Conservation (phyloP, 1,140 invertebrate genomes). For the Aphidius gifuensis region DNA sequence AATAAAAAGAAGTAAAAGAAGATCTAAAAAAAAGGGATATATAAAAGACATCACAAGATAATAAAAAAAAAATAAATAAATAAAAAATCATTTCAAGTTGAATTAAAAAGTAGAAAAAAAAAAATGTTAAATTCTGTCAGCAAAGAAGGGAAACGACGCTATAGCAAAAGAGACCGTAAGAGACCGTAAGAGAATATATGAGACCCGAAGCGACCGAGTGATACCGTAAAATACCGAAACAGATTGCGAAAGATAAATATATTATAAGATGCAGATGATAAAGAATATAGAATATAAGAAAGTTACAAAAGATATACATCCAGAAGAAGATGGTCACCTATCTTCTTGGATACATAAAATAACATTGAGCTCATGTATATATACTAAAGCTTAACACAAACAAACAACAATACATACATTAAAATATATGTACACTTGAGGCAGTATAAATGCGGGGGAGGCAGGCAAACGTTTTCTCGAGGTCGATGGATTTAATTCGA, state of each 20-base stretch:
- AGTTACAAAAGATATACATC: slow-evolving; percentile 4
- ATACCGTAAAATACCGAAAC: neutral
- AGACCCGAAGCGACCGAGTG: too few species aligned
- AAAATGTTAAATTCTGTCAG: too few species aligned
- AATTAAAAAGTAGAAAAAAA: too few species aligned
- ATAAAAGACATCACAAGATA: too few species aligned
- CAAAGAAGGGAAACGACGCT: too few species aligned
- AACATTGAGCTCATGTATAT: slow-evolving; percentile 5
- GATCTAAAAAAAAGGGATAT: too few species aligned
- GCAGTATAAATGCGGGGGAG: slow-evolving; percentile 26
- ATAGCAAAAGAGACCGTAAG: too few species aligned
- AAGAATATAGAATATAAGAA: slow-evolving; percentile 19
- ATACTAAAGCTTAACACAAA: neutral
- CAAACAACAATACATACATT: slow-evolving; percentile 4
- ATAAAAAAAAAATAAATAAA: too few species aligned
- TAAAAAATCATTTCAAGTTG: too few species aligned
- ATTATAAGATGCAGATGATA: slow-evolving; percentile 13
- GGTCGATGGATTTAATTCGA: slow-evolving; percentile 44
- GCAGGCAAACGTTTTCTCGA: slow-evolving; percentile 29
- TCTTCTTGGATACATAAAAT: neutral
- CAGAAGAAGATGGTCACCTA: slow-evolving; percentile 9
- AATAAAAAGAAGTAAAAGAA: too few species aligned
- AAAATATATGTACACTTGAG: neutral
- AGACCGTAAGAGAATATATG: too few species aligned
- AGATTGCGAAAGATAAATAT: neutral